These are phyloP conservation scores for Drosophila chauvacae DNA, from an alignment of 1,140 invertebrate genomes.

Conservation along the genomic window DNA sequence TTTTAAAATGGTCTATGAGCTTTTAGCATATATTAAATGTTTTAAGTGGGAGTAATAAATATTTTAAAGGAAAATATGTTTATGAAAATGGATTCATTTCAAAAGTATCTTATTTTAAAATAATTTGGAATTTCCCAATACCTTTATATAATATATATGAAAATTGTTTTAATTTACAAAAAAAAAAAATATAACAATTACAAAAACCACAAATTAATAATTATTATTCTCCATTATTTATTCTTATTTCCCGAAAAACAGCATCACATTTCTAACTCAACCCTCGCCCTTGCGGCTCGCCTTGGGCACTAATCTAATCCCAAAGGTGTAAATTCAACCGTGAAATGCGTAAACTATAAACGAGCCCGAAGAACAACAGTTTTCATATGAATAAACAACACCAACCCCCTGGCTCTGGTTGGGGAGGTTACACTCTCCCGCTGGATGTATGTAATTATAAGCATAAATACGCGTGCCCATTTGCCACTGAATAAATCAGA, in stretches of 20 bases:
- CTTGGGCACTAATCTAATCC: slow-evolving; percentile 50
- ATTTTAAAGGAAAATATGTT: too few relatives aligned
- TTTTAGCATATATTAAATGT: neutral
- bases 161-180: too few relatives aligned
- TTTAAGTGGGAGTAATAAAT: too few relatives aligned
- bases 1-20: neutral
- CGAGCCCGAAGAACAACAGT: slow-evolving; percentile 47
- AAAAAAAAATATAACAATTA: too few relatives aligned
- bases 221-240: neutral
- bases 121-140: too few relatives aligned
- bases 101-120: neutral
- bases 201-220: neutral
- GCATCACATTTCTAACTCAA: slow-evolving; percentile 7
- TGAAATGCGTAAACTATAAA: slow-evolving; percentile 62
- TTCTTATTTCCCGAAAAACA: slow-evolving; percentile 1
- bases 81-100: too few relatives aligned
- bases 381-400: slow-evolving; percentile 63
- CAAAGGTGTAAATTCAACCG: slow-evolving; percentile 57
- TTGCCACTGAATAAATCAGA: slow-evolving; percentile 81
- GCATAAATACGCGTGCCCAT: slow-evolving; percentile 79
- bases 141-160: too few relatives aligned
- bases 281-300: neutral
- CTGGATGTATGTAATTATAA: slow-evolving; percentile 62
- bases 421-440: slow-evolving; percentile 34
- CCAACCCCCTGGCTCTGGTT: slow-evolving; percentile 37